Base-by-base conservation (phyloP, 2,888 invertebrate species). In the Serripes groenlandicus region DNA sequence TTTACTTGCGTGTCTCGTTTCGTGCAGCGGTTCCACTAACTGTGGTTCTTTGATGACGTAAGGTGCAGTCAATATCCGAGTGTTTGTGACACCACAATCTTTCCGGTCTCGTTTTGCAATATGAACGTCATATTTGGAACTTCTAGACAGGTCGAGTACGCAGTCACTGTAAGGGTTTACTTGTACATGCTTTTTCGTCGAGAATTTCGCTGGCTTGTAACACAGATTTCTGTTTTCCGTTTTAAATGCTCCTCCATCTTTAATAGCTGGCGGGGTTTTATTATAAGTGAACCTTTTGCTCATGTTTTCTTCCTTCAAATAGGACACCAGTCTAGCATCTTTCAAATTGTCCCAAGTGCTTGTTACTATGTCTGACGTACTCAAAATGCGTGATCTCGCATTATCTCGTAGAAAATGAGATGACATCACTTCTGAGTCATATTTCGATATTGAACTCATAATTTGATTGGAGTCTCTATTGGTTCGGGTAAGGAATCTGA, bases 91-190 rank as follows among this genome's bases (percentile, higher is more conserved):
- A 56, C 11, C 56, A 26, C 4, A 23, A n/a, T 15, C 42, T 0
- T 23, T 42, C 42, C 42, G 66, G 66, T 66, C 9, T 35, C 28
- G 21, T 42, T 37, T 9, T 66, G 5, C 35, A 5, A n/a, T 23
- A 18, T n/a, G 42, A 11, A 66, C 28, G 42, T 66, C 66, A 66
- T 42, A 42, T 66, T 42, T 42, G 66, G 62, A 18, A 32, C 18
- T 34, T 34, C 32, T 62, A 34, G 62, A 62, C 32, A 62, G 62
- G 32, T 62, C 62, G 15, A 77, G 42, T 11, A 71, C 71, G 11
- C 75, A 68, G 42, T 80, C 80, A 68, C 80, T 80, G 60, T 75
- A 62, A 28, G 35, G 64, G 23, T 62, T 60, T 11, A 60, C 32
- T 18, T 56, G 28, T 3, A 76, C 37, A 4, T 68, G 69, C 42